Percentiles rank a stretch among this genome's conserved stretches.
These are phyloP conservation scores for Egretta garzetta DNA, from an alignment of 2,113 vertebrate species.

Conservation along the genomic window DNA sequence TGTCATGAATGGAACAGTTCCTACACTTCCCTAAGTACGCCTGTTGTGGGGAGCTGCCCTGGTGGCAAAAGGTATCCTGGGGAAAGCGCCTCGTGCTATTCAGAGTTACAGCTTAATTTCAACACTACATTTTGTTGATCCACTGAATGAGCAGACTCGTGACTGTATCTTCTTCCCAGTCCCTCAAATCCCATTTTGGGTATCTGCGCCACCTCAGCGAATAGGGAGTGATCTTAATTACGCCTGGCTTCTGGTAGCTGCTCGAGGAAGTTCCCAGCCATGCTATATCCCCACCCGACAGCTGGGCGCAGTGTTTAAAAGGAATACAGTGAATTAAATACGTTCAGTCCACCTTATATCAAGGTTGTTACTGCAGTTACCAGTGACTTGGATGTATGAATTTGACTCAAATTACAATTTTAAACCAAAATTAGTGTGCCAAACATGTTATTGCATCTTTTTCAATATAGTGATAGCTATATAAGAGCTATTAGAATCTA, in stretches of 20 bases:
- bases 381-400: background rate
- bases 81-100: background rate
- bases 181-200: background rate
- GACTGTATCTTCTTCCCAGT: background rate
- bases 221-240: background rate
- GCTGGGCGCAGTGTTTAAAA: background rate
- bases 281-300: accelerated
- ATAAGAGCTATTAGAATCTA: background rate
- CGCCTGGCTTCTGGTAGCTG: background rate
- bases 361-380: background rate
- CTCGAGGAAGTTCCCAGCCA: background rate
- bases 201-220: background rate
- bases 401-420: background rate
- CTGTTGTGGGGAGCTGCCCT: background rate
- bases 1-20: background rate
- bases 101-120: background rate
- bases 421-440: background rate
- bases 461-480: background rate
- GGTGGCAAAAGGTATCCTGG: background rate
- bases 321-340: background rate
- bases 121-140: background rate
- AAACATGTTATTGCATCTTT: background rate
- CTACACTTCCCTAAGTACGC: background rate
- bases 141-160: background rate
- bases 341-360: background rate